A percentile compares a stretch with the other conserved stretches of the same genome.
These are phyloP conservation scores for Pandemis cinnamomeana DNA, from an alignment of 2,888 invertebrate genomes.

Conservation along the genomic window DNA sequence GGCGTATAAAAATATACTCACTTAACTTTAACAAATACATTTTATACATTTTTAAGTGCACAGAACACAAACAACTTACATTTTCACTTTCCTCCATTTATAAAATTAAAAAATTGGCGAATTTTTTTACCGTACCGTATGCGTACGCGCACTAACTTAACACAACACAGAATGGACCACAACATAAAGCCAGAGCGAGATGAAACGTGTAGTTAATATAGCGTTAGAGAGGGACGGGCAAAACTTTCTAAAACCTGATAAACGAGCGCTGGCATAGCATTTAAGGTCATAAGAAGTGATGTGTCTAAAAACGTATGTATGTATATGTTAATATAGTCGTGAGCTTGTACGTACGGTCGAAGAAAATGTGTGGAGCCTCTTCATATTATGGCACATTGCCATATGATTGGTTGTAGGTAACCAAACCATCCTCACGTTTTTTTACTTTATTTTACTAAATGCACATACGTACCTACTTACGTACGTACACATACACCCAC, in stretches of 20 bases:
- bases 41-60: constrained; percentile 17
- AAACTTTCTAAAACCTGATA: constrained; percentile 76
- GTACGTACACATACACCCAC: no score
- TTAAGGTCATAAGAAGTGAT: constrained; percentile 74
- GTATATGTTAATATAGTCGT: not conserved
- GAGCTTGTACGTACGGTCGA: no score
- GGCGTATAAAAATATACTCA: no score
- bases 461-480: no score
- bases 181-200: constrained; percentile 53
- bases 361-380: no score
- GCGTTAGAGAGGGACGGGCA: constrained; percentile 55
- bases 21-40: no score
- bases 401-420: no score
- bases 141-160: constrained; percentile 53
- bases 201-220: constrained; percentile 4
- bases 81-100: constrained; percentile 48
- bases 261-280: constrained; percentile 56
- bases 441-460: no score
- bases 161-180: constrained; percentile 55
- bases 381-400: no score
- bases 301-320: not conserved
- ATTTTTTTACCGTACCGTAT: constrained; percentile 30
- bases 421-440: no score
- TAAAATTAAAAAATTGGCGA: constrained; percentile 9
- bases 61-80: constrained; percentile 43